phyloP scores from a whole-genome alignment of 2,797 vertebrate species.

The Anomalospiza imberbis region DNA sequence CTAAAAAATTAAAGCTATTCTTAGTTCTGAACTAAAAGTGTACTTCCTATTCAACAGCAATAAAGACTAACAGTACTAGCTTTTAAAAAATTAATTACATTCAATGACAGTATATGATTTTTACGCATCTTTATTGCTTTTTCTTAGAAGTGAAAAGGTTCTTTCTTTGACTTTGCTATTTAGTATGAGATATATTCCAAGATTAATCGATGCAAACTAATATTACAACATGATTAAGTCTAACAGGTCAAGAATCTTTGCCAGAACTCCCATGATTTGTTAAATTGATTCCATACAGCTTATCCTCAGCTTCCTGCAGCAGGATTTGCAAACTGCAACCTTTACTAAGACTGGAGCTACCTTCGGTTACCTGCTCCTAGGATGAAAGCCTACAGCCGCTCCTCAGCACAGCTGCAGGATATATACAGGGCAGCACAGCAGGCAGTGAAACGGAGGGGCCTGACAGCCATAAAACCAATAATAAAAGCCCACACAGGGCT shows the following conservation, averaged over 20 bases:
- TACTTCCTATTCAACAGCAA: background rate
- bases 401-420: background rate
- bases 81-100: background rate
- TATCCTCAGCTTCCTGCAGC: background rate
- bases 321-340: background rate
- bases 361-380: background rate
- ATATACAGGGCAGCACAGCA: background rate
- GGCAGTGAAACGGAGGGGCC: background rate
- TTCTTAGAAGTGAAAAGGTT: background rate
- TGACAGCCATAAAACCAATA: background rate
- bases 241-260: background rate
- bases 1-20: background rate
- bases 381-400: background rate
- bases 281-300: background rate
- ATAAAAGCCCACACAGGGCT: background rate
- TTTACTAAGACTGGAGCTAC: background rate
- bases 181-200: background rate
- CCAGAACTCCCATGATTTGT: background rate
- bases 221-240: background rate
- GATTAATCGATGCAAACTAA: background rate
- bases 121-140: background rate
- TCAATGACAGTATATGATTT: accelerated
- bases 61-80: background rate
- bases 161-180: background rate
- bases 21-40: background rate